phyloP scores from a whole-genome alignment of 2,113 vertebrate species.

The Pluvianellus socialis region DNA sequence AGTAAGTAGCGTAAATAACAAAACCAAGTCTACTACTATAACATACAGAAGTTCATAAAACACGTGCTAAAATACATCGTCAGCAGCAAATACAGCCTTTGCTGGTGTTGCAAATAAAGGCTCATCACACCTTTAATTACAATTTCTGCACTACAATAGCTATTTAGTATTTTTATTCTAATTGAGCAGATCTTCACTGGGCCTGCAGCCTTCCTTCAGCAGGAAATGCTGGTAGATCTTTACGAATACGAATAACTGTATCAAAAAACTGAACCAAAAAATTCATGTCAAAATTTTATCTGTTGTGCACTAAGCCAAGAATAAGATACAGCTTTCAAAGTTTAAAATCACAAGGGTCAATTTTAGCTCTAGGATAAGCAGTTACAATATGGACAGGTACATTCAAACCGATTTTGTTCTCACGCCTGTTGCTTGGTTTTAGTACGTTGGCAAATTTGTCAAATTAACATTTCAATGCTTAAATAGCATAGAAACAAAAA shows the following conservation, averaged over 20 bases:
- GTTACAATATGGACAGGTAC: neutral
- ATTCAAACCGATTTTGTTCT: neutral
- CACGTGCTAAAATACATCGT: neutral
- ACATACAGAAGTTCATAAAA: neutral
- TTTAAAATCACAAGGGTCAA: neutral
- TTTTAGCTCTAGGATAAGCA: neutral
- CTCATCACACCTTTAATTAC: neutral
- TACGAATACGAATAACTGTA: neutral
- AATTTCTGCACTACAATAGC: neutral
- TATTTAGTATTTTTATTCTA: neutral
- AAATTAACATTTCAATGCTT: neutral
- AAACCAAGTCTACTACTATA: neutral
- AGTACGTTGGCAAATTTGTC: neutral
- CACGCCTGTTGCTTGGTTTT: neutral
- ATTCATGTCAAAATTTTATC: neutral
- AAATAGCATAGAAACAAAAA: neutral
- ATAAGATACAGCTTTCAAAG: neutral
- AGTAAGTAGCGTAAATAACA: neutral
- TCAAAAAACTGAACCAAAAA: neutral
- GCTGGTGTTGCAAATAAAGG: neutral
- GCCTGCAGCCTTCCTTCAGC: neutral
- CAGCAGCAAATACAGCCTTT: neutral
- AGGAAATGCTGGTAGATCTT: neutral
- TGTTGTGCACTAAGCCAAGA: neutral
- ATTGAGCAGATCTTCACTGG: neutral